Evolutionary conservation across 2,797 vertebrate species (phyloP).

Genomic region (Ctenopoma kingsleyae): DNA sequence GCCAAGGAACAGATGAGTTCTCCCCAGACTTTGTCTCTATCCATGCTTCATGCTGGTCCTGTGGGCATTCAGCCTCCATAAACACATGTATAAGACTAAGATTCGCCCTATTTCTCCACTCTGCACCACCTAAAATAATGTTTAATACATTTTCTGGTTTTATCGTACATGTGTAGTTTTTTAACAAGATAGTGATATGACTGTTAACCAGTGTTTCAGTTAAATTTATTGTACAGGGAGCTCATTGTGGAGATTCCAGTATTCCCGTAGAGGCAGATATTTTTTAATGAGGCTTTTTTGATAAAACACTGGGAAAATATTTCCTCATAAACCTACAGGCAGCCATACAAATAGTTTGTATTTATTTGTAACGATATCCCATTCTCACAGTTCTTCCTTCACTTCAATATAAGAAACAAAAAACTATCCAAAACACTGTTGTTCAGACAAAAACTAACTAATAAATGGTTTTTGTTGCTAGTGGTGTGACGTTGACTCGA

Average conservation of each 20-base stretch:
- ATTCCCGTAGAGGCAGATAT: not conserved
- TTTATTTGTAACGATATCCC: not conserved
- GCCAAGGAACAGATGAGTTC: conserved; percentile 76
- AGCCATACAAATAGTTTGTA: not conserved
- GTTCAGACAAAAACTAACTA: too few species aligned
- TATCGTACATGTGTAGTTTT: conserved; percentile 21
- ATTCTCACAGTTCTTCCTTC: not conserved
- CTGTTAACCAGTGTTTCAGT: conserved; percentile 12
- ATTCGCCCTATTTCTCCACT: conserved; percentile 37
- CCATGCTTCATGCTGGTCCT: conserved; percentile 60
- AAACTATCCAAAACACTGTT: too few species aligned
- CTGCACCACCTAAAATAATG: conserved; percentile 40
- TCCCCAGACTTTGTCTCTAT: conserved; percentile 70
- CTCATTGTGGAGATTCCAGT: not conserved
- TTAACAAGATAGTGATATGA: conserved; percentile 17
- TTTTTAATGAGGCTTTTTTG: not conserved
- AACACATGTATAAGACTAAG: conserved; percentile 65
- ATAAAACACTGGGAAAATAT: not conserved
- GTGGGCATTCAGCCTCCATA: conserved; percentile 62
- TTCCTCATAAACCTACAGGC: not conserved
- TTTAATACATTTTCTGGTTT: conserved; percentile 41
- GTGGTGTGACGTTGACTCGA: too few species aligned
- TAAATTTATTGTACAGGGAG: conserved; percentile 9
- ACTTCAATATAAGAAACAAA: too few species aligned
- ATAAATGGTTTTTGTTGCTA: too few species aligned